Conservation (phyloP, 2,888 invertebrate species). For the Julus scanicus region DNA sequence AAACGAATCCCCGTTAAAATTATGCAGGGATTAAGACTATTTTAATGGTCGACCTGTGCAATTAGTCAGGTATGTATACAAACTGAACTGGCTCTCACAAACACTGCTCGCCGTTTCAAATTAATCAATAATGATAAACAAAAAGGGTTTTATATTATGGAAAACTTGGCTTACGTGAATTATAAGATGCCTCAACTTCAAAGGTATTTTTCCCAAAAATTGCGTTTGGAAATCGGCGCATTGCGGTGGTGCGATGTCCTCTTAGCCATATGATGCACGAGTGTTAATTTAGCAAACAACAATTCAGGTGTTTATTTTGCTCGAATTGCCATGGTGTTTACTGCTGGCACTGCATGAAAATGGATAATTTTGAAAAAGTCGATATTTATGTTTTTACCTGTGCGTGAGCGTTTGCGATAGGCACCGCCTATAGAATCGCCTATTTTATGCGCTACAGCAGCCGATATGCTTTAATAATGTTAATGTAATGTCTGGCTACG, state of each 20-base stretch:
- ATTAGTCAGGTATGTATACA: no score
- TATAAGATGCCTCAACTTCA: constrained; percentile 13
- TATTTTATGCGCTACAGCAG: not conserved
- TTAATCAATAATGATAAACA: not conserved
- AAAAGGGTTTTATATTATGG: not conserved
- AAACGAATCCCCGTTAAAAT: no score
- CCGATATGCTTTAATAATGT: constrained; percentile 11
- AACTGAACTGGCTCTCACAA: no score
- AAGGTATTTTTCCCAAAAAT: constrained; percentile 45
- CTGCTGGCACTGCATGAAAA: not conserved
- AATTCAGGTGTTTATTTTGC: not conserved
- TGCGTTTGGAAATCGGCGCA: constrained; percentile 46
- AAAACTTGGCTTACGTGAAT: constrained; percentile 4
- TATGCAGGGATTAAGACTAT: no score
- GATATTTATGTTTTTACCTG: not conserved
- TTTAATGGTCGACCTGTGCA: no score
- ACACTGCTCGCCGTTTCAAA: no score
- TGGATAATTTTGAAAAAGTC: not conserved
- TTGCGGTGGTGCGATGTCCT: not conserved
- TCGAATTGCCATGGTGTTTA: not conserved
- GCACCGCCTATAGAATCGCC: not conserved
- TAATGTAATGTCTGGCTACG: not conserved
- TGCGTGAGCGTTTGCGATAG: not conserved
- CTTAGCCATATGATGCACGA: not conserved
- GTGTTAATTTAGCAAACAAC: not conserved